phyloP scores from a whole-genome alignment of 2,113 vertebrate species.

The Boulengeromyrus knoepffleri region DNA sequence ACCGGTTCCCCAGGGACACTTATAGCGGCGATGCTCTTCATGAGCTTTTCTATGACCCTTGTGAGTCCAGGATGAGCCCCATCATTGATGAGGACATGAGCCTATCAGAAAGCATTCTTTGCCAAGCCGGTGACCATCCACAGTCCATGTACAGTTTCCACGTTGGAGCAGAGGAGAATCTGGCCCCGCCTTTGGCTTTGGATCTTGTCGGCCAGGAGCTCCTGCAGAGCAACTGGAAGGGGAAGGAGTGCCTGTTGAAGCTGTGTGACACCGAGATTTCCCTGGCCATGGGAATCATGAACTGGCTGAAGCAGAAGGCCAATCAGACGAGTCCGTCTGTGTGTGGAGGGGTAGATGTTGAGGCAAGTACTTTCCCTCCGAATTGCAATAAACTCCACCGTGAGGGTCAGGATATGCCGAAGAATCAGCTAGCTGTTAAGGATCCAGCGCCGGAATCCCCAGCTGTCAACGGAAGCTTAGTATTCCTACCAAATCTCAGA shows the following conservation, averaged over 20 bases:
- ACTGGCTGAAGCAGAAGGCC: conserved; percentile 64
- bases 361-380: not conserved
- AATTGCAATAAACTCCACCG: conserved; percentile 6
- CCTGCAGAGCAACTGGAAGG: conserved; percentile 73
- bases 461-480: not conserved
- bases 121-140: conserved; percentile 60
- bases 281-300: conserved; percentile 76
- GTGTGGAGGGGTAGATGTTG: not conserved
- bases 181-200: conserved; percentile 59
- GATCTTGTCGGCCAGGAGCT: conserved; percentile 68
- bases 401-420: conserved; percentile 15
- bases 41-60: conserved; percentile 72
- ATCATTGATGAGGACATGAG: conserved; percentile 61
- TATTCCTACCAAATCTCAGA: not conserved
- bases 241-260: conserved; percentile 76
- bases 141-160: conserved; percentile 79
- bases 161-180: conserved; percentile 73
- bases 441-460: not conserved
- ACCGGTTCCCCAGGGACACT: conserved; percentile 66
- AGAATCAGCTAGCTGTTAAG: not conserved
- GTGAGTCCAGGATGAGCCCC: conserved; percentile 51
- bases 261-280: conserved; percentile 76
- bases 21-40: conserved; percentile 79
- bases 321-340: not conserved
- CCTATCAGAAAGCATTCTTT: conserved; percentile 60